These are phyloP conservation scores for Cynocephalus volans DNA, from an alignment of 2,113 vertebrate species.

Conservation along the genomic window DNA sequence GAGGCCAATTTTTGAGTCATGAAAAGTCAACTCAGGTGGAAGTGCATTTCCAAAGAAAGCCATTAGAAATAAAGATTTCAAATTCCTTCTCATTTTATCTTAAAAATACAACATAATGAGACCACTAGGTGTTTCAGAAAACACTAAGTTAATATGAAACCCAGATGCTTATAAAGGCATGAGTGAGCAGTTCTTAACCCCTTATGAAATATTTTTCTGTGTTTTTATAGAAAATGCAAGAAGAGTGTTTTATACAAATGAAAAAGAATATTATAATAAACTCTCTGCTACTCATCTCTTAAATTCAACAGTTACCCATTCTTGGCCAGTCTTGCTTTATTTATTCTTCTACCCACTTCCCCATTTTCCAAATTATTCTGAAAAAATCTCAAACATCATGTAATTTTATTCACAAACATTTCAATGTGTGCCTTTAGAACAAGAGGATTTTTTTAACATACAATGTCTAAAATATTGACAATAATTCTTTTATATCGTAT, in stretches of 20 bases:
- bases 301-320: background rate
- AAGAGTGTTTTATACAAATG: background rate
- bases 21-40: background rate
- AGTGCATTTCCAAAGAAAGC: background rate
- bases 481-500: background rate
- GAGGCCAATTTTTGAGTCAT: constrained; percentile 26
- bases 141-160: background rate
- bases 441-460: background rate
- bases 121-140: background rate
- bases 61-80: background rate
- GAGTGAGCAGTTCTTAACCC: background rate
- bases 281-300: background rate
- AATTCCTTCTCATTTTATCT: constrained; percentile 1
- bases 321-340: background rate
- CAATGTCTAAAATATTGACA: background rate
- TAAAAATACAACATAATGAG: background rate
- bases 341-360: background rate
- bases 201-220: constrained; percentile 9
- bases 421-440: background rate
- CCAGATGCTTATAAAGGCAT: background rate
- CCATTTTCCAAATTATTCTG: background rate
- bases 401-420: background rate
- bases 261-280: background rate
- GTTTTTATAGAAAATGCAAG: background rate
- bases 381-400: background rate